Base-by-base conservation (phyloP, 2,113 vertebrate genomes). In the Panthera leo region DNA sequence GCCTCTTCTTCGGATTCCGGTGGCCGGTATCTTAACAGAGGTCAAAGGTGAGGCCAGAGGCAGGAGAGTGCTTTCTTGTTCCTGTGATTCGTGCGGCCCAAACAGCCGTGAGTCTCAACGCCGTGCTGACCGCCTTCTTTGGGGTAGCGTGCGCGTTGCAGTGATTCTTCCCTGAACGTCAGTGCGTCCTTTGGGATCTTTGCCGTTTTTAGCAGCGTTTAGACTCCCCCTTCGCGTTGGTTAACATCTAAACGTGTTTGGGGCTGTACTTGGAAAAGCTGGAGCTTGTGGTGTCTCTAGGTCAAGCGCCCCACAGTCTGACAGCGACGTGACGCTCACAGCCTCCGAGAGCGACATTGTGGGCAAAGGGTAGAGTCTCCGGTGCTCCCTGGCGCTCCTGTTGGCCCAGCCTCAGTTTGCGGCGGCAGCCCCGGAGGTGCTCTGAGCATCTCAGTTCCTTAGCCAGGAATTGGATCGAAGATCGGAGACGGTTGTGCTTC, bases 291-390 rank as follows among this genome's bases (percentile, higher is more conserved):
- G 5, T 67, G 75, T 75, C 4, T 14, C 14, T 76, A 36, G 51
- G 18, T 73, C 78, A 4, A 0, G 13, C 70, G 7, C 25, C 48
- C 48, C 14, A 0, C 16, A 23, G 70, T 73, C 84, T 45, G 51
- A 51, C 6, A 13, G 65, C 48, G 21, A 6, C 0, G 5, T 42
- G 76, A 10, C n/a, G 14, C 36, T 21, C 14, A 11, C 36, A 5
- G 53, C 39, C 3, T 3, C 45, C 2, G 1, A 0, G 23, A 27
- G 53, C 18, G 11, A 71, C 55, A 25, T 1, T 2, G 45, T 5
- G 18, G 86, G 85, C 45, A 19, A 53, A 34, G 71, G 11, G n/a
- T 1, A 12, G n/a, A 14, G n/a, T 23, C 71, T 7, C 13, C 6
- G 39, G 78, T 4, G 11, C 78, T 67, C 34, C n/a, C 5, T 55